phyloP scores from a whole-genome alignment of 2,113 vertebrate species.

The Psephotus haematonotus region DNA sequence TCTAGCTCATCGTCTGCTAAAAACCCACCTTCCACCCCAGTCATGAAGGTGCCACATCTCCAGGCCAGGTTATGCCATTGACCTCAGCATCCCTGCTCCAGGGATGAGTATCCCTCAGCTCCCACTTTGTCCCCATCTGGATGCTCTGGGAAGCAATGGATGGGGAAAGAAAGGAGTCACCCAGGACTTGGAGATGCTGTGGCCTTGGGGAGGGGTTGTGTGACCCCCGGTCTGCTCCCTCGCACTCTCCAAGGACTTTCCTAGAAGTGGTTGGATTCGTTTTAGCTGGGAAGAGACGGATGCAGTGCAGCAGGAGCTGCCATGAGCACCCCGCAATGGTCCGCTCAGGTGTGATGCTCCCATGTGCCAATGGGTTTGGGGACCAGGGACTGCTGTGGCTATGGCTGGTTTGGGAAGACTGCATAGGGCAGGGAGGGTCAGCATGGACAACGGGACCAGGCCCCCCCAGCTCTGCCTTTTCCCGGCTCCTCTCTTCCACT shows the following conservation, averaged over 20 bases:
- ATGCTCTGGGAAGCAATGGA: background rate
- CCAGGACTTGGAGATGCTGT: background rate
- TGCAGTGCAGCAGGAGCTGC: background rate
- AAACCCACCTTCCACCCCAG: fast-evolving
- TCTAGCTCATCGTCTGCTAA: background rate
- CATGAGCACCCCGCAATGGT: fast-evolving
- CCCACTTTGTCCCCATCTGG: background rate
- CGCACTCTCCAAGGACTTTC: background rate
- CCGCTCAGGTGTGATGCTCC: fast-evolving
- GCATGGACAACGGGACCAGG: fast-evolving
- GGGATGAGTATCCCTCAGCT: background rate
- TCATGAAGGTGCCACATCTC: fast-evolving
- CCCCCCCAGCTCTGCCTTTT: fast-evolving
- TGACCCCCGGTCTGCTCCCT: background rate
- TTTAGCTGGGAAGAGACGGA: background rate
- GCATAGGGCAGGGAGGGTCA: background rate
- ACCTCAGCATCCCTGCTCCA: background rate
- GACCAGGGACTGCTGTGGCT: background rate
- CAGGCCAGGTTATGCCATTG: fast-evolving
- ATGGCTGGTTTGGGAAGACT: background rate
- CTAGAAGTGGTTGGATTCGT: constrained; percentile 6
- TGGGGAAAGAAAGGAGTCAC: fast-evolving
- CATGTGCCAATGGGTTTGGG: background rate
- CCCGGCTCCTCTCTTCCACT: background rate
- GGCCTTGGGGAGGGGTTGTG: background rate